A percentile compares a stretch with the other conserved stretches of the same genome.
Conservation (phyloP, 2,797 vertebrate species). For the Cynopterus sphinx region DNA sequence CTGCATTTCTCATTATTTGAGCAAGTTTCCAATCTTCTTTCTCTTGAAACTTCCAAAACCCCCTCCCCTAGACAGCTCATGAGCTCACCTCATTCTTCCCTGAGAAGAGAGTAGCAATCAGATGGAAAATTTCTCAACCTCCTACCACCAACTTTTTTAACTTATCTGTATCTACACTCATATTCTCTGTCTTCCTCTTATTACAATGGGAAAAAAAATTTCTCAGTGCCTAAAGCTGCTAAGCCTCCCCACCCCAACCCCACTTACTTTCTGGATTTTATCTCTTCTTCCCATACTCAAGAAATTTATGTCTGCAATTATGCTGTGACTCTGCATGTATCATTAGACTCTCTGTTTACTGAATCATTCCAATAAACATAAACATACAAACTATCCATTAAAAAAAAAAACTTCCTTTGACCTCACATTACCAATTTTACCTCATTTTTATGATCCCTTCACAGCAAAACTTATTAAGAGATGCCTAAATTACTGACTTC, state of each 20-base stretch:
- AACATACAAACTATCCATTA: neutral
- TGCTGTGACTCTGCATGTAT: neutral
- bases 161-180: slow-evolving; percentile 19
- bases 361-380: neutral
- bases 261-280: slow-evolving; percentile 11
- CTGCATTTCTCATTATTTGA: neutral
- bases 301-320: slow-evolving; percentile 14
- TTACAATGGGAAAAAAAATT: neutral
- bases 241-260: neutral
- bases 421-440: neutral
- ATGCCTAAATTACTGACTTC: neutral
- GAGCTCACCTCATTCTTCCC: slow-evolving; percentile 25
- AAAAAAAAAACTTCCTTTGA: neutral
- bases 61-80: neutral
- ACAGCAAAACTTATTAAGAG: neutral
- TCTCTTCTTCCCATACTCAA: neutral
- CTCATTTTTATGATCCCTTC: neutral
- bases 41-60: neutral
- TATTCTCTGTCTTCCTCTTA: slow-evolving; percentile 45
- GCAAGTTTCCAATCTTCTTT: slow-evolving; percentile 13
- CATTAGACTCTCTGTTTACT: neutral
- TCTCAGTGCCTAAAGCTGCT: neutral
- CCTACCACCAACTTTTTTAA: slow-evolving; percentile 19
- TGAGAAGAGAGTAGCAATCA: slow-evolving; percentile 49
- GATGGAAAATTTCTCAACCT: slow-evolving; percentile 50